Conservation (phyloP, 2,113 vertebrate species). For the Lagenorhynchus albirostris region DNA sequence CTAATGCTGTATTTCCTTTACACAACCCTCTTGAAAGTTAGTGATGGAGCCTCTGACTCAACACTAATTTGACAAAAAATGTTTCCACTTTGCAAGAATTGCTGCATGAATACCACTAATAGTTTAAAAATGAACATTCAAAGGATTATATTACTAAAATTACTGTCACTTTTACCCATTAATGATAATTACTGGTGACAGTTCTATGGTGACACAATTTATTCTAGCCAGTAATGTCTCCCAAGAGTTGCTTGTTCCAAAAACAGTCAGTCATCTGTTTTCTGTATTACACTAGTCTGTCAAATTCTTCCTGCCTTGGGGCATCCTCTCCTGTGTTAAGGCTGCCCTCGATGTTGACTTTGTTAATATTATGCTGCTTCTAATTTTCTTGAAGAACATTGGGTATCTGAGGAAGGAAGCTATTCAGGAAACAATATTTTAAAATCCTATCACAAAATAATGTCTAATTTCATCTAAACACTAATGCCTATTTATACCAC, state of each 20-base stretch:
- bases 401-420: constrained; percentile 49
- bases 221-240: constrained; percentile 4
- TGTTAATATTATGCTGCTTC: constrained; percentile 44
- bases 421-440: constrained; percentile 67
- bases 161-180: constrained; percentile 45
- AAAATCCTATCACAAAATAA: constrained; percentile 67
- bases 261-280: constrained; percentile 20
- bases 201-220: constrained; percentile 28
- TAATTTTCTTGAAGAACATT: constrained; percentile 54
- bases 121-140: constrained; percentile 48
- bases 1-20: not conserved
- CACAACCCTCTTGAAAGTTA: not conserved
- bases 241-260: not conserved
- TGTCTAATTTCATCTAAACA: constrained; percentile 60
- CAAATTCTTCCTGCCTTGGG: constrained; percentile 40
- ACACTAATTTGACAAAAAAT: constrained; percentile 41
- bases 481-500: constrained; percentile 48
- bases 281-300: constrained; percentile 12
- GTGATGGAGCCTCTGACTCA: constrained; percentile 15
- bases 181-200: constrained; percentile 46
- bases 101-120: not conserved
- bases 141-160: constrained; percentile 49
- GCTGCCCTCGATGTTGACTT: constrained; percentile 52
- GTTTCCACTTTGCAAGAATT: constrained; percentile 34
- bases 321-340: not conserved